Percentiles rank a stretch among this genome's conserved stretches.
Conservation (phyloP, 64 coral and sea anemone species). For the Dendronephthya gigantea region DNA sequence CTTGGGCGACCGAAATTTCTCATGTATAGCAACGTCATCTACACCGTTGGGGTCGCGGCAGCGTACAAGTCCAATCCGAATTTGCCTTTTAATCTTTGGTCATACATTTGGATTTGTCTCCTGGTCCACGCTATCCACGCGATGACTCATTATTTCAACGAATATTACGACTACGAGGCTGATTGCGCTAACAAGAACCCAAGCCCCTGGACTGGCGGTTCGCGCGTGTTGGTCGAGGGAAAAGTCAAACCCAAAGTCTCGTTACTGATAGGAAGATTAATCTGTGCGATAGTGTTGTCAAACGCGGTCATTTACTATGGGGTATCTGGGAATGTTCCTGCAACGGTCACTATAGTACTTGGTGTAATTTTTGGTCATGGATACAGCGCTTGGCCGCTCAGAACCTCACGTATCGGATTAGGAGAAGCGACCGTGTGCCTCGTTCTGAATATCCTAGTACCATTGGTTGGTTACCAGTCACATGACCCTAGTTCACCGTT, state of each 20-base stretch:
- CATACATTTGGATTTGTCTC: neutral
- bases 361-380: neutral
- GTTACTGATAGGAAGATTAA: neutral
- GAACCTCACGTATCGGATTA: neutral
- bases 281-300: neutral
- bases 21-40: neutral
- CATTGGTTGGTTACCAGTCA: constrained; percentile 12
- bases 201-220: constrained; percentile 15
- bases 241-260: neutral
- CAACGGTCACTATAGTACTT: neutral
- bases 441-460: neutral
- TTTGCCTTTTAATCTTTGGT: neutral
- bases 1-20: constrained; percentile 3
- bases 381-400: constrained; percentile 1
- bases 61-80: neutral
- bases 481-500: neutral
- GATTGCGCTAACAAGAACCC: constrained; percentile 9
- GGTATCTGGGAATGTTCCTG: neutral
- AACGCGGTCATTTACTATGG: neutral
- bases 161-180: constrained; percentile 7
- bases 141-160: neutral
- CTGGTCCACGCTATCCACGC: neutral
- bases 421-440: neutral
- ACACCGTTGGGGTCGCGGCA: neutral
- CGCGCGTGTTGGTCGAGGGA: neutral